phyloP scores from a whole-genome alignment of 2,888 invertebrate species.

The Epinotia ramella region DNA sequence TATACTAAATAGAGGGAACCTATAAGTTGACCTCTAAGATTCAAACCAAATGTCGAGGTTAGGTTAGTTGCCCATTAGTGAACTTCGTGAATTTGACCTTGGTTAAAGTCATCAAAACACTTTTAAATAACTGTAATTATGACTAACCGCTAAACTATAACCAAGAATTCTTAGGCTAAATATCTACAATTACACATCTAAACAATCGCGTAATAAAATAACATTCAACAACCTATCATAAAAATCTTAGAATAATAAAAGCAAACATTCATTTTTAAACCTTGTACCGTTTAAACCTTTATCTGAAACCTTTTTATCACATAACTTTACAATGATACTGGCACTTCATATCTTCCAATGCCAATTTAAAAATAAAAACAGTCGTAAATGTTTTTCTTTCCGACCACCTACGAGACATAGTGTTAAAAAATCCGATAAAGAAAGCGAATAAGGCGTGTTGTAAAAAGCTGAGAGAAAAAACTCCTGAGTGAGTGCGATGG shows the following conservation, averaged over 20 bases:
- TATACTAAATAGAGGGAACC: too few relatives aligned
- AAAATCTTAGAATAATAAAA: slow-evolving; percentile 19
- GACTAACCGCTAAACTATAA: too few relatives aligned
- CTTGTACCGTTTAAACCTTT: slow-evolving; percentile 32
- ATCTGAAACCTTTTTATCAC: slow-evolving; percentile 33
- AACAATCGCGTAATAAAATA: not conserved
- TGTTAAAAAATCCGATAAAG: slow-evolving; percentile 65
- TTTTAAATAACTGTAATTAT: too few relatives aligned
- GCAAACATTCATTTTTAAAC: slow-evolving; percentile 22
- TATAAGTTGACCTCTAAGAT: too few relatives aligned
- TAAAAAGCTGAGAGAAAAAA: slow-evolving; percentile 75
- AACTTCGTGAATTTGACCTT: too few relatives aligned
- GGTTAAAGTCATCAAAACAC: too few relatives aligned
- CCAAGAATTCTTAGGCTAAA: too few relatives aligned
- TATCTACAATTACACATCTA: too few relatives aligned
- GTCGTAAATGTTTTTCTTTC: slow-evolving; percentile 37
- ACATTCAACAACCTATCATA: slow-evolving; percentile 12
- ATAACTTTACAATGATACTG: slow-evolving; percentile 29
- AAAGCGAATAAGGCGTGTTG: slow-evolving; percentile 64
- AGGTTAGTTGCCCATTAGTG: too few relatives aligned
- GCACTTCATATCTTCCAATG: slow-evolving; percentile 38
- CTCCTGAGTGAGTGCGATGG: slow-evolving; percentile 60
- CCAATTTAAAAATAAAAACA: slow-evolving; percentile 44
- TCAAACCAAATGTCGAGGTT: too few relatives aligned
- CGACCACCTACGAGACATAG: slow-evolving; percentile 65